Evolutionary conservation across 1,140 invertebrate genomes (phyloP), one percentile per base, ranked within the genome.

Genomic region (Calosoma granatense): DNA sequence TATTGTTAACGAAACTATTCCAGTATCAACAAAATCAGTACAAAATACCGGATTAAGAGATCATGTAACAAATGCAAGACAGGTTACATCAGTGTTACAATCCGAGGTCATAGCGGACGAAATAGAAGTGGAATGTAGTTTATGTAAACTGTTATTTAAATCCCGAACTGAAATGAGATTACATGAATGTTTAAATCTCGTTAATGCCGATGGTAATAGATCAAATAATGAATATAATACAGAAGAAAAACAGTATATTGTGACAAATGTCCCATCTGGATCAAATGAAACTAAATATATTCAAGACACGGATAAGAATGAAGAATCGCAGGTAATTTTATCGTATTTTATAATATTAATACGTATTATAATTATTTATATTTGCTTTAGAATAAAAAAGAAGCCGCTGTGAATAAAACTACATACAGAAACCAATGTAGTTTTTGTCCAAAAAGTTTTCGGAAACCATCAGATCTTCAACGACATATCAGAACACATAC

Each of bases 401-500:
- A 30, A 30, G 4, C 26, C 14, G 26, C 14, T 14, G 26, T 6
- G 6, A 4, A 4, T 14, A 30, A 30, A 30, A 14, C 14, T 6
- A 30, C 4, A 30, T n/a, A 54, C 6, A 26, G 22, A 54, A 30
- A 54, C 20, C 22, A 58, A 11, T 67, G 63, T 54, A 52, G 55
- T n/a, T 56, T 59, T 36, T 66, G 64, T 55, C 51, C 26, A 54
- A 20, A 63, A 56, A 20, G 21, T 1, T 19, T 56, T 56, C 11
- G 43, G n/a, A 20, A 51, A 54, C 11, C 55, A 59, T 55, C 53
- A 21, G 9, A 19, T 39, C 22, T 64, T 57, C 17, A 23, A 51
- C 55, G 68, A 2, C 70, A 72, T 58, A 58, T 70, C 19, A 65
- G 80, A 51, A 82, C 79, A 2, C 85, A 87, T 61, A 86, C 83